A percentile compares a stretch with the other conserved stretches of the same genome.
These are phyloP conservation scores for Scaptomyza reducta DNA, from an alignment of 2,888 invertebrate species.

Conservation along the genomic window DNA sequence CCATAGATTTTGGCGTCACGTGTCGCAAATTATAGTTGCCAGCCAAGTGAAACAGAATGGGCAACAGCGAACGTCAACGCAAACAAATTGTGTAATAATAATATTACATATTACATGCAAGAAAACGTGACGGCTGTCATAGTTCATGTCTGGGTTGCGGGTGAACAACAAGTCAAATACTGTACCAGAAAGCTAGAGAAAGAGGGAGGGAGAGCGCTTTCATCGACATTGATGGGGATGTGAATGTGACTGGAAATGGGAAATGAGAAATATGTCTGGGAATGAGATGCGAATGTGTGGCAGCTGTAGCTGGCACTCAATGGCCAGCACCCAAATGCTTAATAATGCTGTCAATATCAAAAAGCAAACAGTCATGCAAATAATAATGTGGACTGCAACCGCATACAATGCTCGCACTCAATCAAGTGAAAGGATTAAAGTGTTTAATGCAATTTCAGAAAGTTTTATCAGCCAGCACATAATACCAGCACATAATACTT, in stretches of 20 bases:
- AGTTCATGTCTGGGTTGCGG: constrained; percentile 30
- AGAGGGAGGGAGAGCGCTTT: background rate
- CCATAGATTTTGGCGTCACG: constrained; percentile 66
- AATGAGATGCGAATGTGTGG: constrained; percentile 28
- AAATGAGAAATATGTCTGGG: background rate
- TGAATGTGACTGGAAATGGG: background rate
- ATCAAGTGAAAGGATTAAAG: background rate
- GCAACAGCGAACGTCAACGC: constrained; percentile 25
- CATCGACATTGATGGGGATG: constrained; percentile 27
- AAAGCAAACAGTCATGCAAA: constrained; percentile 26
- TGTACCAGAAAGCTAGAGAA: background rate
- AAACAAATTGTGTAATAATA: constrained; percentile 74
- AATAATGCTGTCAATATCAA: constrained; percentile 58
- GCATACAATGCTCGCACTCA: constrained; percentile 1
- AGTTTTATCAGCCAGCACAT: too few species aligned
- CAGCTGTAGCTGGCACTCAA: constrained; percentile 45
- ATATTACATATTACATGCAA: constrained; percentile 58
- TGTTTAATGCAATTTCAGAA: background rate
- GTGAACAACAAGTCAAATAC: background rate
- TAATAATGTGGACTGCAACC: constrained; percentile 8
- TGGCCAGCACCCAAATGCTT: constrained; percentile 38
- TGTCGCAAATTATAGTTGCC: constrained; percentile 71
- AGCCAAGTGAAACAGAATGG: constrained; percentile 4
- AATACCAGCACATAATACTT: too few species aligned
- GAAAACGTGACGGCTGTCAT: constrained; percentile 63